Conservation (phyloP, 2,888 invertebrate genomes). For the Flexamia atlantica region DNA sequence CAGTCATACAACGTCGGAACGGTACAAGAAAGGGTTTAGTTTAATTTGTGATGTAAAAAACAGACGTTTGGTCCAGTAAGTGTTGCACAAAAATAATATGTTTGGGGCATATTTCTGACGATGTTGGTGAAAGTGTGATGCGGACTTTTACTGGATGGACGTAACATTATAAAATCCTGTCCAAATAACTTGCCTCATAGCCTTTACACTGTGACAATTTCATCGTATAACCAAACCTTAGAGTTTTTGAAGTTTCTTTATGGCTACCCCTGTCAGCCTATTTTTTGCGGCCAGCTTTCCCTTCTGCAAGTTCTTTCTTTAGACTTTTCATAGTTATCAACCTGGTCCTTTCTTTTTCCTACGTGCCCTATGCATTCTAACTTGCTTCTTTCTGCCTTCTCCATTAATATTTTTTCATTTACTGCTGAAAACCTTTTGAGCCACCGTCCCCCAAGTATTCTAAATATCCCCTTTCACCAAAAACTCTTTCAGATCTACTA, state of each 20-base stretch:
- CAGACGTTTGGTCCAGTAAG: no score
- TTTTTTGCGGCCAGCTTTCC: conserved; percentile 65
- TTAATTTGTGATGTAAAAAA: no score
- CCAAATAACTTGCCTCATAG: conserved; percentile 70
- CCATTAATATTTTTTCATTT: conserved; percentile 62
- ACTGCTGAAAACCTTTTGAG: conserved; percentile 53
- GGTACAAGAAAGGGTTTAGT: no score
- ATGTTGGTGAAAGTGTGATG: conserved; percentile 66
- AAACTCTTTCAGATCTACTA: conserved; percentile 60
- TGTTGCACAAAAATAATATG: no score
- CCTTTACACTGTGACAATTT: conserved; percentile 67
- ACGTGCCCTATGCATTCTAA: conserved; percentile 53
- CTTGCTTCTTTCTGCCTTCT: conserved; percentile 52
- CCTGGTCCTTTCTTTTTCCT: conserved; percentile 64
- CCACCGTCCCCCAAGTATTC: conserved; percentile 61
- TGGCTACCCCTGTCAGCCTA: conserved; percentile 68
- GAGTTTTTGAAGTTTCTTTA: conserved; percentile 69
- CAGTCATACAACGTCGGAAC: no score
- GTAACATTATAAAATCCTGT: conserved; percentile 69
- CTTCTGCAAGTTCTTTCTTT: conserved; percentile 53
- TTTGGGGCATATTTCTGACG: conserved; percentile 69
- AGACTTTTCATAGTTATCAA: conserved; percentile 54
- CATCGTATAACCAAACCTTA: conserved; percentile 70
- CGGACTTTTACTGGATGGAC: conserved; percentile 69
- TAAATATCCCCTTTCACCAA: conserved; percentile 60